Conservation (phyloP, 2,888 invertebrate genomes). For the Monopis laevigella region DNA sequence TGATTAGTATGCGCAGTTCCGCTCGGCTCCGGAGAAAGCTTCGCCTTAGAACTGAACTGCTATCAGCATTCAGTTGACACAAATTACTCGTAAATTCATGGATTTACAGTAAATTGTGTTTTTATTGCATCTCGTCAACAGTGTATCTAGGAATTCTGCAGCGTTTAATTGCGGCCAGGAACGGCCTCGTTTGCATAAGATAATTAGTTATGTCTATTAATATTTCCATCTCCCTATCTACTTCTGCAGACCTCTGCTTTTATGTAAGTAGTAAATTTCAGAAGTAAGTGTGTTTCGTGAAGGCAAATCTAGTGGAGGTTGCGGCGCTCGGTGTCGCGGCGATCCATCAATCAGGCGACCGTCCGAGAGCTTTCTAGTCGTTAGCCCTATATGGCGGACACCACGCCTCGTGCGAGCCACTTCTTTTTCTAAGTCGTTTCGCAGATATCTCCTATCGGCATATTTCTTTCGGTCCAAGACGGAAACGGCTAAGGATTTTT, state of each 20-base stretch:
- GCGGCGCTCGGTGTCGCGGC: conserved; percentile 24
- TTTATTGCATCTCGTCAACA: conserved; percentile 34
- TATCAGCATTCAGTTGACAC: conserved; percentile 30
- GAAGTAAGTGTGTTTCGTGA: too few species aligned
- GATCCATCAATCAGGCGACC: conserved; percentile 56
- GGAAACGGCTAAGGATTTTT: conserved; percentile 44
- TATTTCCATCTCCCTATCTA: conserved; percentile 4
- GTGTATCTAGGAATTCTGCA: conserved; percentile 34
- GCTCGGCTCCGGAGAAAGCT: conserved; percentile 54
- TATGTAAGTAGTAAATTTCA: background rate
- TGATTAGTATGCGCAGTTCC: conserved; percentile 54
- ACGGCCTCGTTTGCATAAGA: conserved; percentile 6
- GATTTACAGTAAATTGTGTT: conserved; percentile 38
- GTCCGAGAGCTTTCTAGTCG: conserved; percentile 64
- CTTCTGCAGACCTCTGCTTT: background rate
- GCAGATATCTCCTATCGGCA: conserved; percentile 56
- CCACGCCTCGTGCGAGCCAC: conserved; percentile 57
- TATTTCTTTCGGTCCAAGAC: conserved; percentile 53
- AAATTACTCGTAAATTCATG: conserved; percentile 45
- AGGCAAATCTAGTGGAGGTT: conserved; percentile 19
- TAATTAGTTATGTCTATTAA: conserved; percentile 9
- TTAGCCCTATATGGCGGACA: conserved; percentile 62
- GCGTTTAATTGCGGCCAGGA: conserved; percentile 23
- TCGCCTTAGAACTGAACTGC: conserved; percentile 37
- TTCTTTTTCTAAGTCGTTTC: conserved; percentile 63